phyloP scores from a whole-genome alignment of 92 coral and sea anemone species.

The Palythoa caribaeorum region DNA sequence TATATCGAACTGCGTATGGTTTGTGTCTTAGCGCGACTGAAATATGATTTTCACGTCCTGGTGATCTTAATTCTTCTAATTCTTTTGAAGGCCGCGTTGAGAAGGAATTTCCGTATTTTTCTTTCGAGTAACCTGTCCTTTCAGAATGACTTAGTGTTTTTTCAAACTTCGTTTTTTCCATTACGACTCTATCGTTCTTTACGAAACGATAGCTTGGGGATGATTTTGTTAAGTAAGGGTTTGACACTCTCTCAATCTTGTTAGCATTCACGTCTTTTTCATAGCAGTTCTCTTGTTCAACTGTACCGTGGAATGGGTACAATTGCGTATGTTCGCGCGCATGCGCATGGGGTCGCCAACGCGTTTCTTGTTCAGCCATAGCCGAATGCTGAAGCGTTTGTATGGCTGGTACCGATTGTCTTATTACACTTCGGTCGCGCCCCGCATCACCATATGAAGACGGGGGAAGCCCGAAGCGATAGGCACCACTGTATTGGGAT shows the following conservation, averaged over 20 bases:
- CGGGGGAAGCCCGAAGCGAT: slow-evolving; percentile 23
- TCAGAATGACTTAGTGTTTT: not conserved
- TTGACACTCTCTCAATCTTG: slow-evolving; percentile 9
- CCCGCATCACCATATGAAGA: slow-evolving; percentile 13
- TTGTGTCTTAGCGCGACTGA: slow-evolving; percentile 9
- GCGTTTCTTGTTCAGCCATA: slow-evolving; percentile 8
- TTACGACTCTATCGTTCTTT: not conserved
- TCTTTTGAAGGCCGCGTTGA: not conserved
- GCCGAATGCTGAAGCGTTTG: slow-evolving; percentile 11
- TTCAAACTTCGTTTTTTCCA: slow-evolving; percentile 2
- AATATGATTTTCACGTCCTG: slow-evolving; percentile 3
- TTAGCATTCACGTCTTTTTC: slow-evolving; percentile 27
- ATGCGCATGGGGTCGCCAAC: slow-evolving; percentile 14
- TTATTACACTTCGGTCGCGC: not conserved
- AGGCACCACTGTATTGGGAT: slow-evolving; percentile 1
- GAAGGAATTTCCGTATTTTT: not conserved
- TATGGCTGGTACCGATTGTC: slow-evolving; percentile 8
- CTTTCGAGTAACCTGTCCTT: slow-evolving; percentile 6
- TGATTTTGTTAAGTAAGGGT: not conserved
- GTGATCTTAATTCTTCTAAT: not conserved
- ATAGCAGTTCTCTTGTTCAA: slow-evolving; percentile 23
- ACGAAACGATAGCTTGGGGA: not conserved
- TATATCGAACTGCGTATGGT: slow-evolving; percentile 9
- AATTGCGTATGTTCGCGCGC: slow-evolving; percentile 21
- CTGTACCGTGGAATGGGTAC: slow-evolving; percentile 2